These are phyloP conservation scores for Lacerta bilineata DNA, from an alignment of 2,797 vertebrate species.

Conservation along the genomic window DNA sequence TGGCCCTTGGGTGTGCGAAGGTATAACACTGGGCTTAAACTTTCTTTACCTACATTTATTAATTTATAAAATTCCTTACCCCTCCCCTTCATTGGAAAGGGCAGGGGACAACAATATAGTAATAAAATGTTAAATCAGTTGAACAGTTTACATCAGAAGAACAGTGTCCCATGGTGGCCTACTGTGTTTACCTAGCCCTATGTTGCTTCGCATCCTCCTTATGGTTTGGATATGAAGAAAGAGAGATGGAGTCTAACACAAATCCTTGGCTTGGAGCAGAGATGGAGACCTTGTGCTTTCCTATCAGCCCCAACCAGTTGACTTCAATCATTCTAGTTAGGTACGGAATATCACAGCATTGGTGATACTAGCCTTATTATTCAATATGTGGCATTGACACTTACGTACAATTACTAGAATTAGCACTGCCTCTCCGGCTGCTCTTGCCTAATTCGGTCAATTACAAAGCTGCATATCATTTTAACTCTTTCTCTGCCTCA, in stretches of 20 bases:
- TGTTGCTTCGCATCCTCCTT: background rate
- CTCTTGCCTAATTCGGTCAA: background rate
- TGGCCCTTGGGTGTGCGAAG: too few relatives aligned
- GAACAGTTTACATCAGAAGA: too few relatives aligned
- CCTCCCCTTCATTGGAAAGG: too few relatives aligned
- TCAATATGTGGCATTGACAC: background rate
- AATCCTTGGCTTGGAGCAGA: background rate
- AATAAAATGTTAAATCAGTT: too few relatives aligned
- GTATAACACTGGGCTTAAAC: too few relatives aligned
- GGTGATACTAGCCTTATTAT: background rate
- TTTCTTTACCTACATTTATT: too few relatives aligned
- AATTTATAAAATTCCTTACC: too few relatives aligned
- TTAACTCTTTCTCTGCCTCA: background rate
- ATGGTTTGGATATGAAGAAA: background rate
- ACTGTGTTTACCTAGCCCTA: too few relatives aligned
- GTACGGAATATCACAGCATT: background rate
- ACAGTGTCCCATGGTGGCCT: too few relatives aligned
- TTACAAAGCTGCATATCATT: background rate
- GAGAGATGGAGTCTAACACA: background rate
- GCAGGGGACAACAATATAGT: too few relatives aligned
- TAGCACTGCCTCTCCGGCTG: too few relatives aligned
- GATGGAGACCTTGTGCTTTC: too few relatives aligned
- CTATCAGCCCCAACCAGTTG: background rate
- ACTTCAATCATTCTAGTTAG: background rate
- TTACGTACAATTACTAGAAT: background rate